Base-by-base conservation (phyloP, 2,888 invertebrate genomes). In the Neoascia interrupta region DNA sequence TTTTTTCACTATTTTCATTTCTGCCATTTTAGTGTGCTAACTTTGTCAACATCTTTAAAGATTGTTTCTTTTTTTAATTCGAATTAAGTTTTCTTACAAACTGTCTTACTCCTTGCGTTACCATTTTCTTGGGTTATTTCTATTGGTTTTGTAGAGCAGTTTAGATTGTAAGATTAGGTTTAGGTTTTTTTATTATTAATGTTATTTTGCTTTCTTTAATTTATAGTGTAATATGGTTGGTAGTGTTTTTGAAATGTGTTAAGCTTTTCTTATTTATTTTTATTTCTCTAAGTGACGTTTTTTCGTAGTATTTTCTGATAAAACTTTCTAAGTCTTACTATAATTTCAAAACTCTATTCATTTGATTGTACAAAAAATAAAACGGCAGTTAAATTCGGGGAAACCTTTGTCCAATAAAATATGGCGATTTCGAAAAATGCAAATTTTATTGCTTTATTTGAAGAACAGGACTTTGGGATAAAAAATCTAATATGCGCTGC, bases 71-170 rank as follows among this genome's bases (percentile, higher is more conserved):
- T 18, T 28, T 41, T 2, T 37, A 11, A 39, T 64, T 61, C 43
- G 39, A 58, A 36, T 64, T 26, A 18, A 68, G 56, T 26, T 56
- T 37, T 41, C 16, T 56, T 64, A 66, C 53, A 53, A 26, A 51
- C 37, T 70, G 70, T 39, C 34, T 70, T 61, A n/a, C n/a, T n/a
- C n/a, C n/a, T n/a, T n/a, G n/a, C n/a, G n/a, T n/a, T n/a, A 61
- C 49, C 51, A 53, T 41, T 47, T 47, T 10, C 19, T 75, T 79
- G 84, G 85, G 87, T 86, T 86, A 86, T 87, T 79, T 87, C 85
- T 86, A 86, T 86, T 86, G 86, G 86, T 86, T 86, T 86, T 85
- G 84, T 85, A 66, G 72, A 70, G 63, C 81, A 75, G 26, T 83
- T 85, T 83, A 81, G 43, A 54, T 28, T 51, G 66, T 37, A 51